Evolutionary conservation across 2,113 vertebrate genomes (phyloP).

Genomic region (Ictidomys tridecemlineatus): DNA sequence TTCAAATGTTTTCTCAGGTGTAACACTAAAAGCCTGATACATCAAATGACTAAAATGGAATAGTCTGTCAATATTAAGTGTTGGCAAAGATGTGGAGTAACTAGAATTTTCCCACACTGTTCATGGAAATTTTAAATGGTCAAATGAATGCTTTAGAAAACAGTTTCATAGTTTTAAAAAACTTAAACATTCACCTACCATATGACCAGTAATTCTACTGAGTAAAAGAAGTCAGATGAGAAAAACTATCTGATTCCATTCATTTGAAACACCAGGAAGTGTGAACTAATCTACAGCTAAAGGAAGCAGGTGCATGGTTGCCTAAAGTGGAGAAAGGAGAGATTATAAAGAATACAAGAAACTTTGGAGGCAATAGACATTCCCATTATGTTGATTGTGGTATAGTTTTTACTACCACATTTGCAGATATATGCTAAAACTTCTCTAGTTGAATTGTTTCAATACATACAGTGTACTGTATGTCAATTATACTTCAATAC

Average conservation of each 20-base stretch:
- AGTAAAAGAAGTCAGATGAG: neutral
- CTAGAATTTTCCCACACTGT: neutral
- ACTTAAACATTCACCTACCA: neutral
- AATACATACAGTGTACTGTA: neutral
- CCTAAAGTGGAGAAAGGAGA: neutral
- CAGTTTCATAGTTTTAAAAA: neutral
- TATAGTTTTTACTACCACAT: neutral
- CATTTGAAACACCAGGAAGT: neutral
- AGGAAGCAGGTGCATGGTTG: neutral
- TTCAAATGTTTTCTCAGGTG: neutral
- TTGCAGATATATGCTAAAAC: no score
- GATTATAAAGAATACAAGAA: neutral
- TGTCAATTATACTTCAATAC: neutral
- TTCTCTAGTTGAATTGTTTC: neutral
- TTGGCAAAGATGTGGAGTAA: neutral
- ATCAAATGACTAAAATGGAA: neutral
- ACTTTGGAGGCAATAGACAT: neutral
- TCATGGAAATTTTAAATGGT: neutral
- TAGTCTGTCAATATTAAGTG: neutral
- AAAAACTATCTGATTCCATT: neutral
- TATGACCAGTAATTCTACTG: neutral
- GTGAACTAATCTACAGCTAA: neutral
- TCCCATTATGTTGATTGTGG: neutral
- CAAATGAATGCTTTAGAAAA: neutral
- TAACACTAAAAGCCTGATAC: neutral